Evolutionary conservation across 2,113 vertebrate species (phyloP), one percentile per base, ranked within the genome.

Genomic region (Lucifuga dentata): DNA sequence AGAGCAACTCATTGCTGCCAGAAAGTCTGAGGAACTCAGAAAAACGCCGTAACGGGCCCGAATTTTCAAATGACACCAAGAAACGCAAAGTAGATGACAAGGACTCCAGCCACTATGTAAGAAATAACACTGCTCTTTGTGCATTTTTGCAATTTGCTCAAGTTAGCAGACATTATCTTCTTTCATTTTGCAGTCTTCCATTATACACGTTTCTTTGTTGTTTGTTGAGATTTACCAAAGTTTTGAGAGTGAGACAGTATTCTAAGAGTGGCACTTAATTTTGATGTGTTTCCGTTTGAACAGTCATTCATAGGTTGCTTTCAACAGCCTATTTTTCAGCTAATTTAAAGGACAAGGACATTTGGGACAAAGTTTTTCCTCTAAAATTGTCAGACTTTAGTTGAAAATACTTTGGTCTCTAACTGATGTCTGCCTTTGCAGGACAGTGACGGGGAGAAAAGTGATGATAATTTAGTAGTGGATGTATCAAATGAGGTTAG

Each of bases 371-470:
- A 13, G 2, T 9, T 36, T 5, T 57, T 40, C 21, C 2, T 36
- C 21, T 21, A 46, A 32, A 52, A 53, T n/a, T 8, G 36, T 3
- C 6, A 35, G 15, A 40, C 2, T 3, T n/a, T 32, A 29, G 20
- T 51, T 11, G 13, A 40, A 26, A 38, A 23, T 12, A 10, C 21
- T 21, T 24, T 15, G 24, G 17, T 43, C 5, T 43, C 20, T 69
- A 44, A 76, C 39, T 49, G 8, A 36, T 44, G 35, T 69, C 11
- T 76, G 11, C 46, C 7, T 45, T 87, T 92, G 13, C 88, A 99
- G 97, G 97, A 99, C 81, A 98, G 97, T 2, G 97, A 99, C 0
- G 97, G 95, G 1, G 97, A 99, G 88, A 99, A 99, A 85, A 99
- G 97, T 20, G 97, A 99, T 0, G 97, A 99, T 45, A 90, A 91